Evolutionary conservation across 2,797 vertebrate species (phyloP), one percentile per base, ranked within the genome.

Genomic region (Aotus griseimembra): DNA sequence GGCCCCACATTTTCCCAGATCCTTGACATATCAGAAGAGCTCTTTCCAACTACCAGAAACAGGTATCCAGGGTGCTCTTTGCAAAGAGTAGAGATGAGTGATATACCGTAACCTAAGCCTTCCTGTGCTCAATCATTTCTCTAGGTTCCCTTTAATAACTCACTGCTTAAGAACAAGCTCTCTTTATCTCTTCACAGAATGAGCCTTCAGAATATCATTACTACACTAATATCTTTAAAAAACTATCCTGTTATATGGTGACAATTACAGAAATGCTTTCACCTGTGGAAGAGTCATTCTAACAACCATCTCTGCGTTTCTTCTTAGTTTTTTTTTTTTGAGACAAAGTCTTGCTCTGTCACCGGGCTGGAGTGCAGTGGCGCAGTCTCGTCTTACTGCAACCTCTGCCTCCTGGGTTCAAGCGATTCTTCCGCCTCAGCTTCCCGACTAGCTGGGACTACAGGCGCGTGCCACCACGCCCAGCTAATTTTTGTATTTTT

Each of bases 191-290:
- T 83, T 92, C 19, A 58, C 7, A 20, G 28, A 86, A 67, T 24
- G 41, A 82, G 22, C 52, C 48, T 70, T 92, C 50, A 76, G 70
- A 91, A 75, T 12, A 28, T 39, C 46, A 58, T 44, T 41, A 44
- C 81, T 20, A 50, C 61, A 39, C 24, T 84, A 48, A 11, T n/a
- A 8, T 48, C 15, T 64, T 64, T 67, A 2, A 4, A 48, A 17
- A 46, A 30, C 15, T 44, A 83, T 73, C 41, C 28, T 73, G 1
- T 82, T 44, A 57, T 44, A 75, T 6, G 57, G 46, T 41, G 77
- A 93, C 81, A 88, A 12, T 87, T 84, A 67, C 36, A 94, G 50
- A 94, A 92, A 93, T 17, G 28, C n/a, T 76, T 89, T 58, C 6
- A 13, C 90, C 44, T 48, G 7, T 1, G 11, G 36, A 92, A 52